Evolutionary conservation across 2,888 invertebrate species (phyloP).

Genomic region (Agrilus mali): DNA sequence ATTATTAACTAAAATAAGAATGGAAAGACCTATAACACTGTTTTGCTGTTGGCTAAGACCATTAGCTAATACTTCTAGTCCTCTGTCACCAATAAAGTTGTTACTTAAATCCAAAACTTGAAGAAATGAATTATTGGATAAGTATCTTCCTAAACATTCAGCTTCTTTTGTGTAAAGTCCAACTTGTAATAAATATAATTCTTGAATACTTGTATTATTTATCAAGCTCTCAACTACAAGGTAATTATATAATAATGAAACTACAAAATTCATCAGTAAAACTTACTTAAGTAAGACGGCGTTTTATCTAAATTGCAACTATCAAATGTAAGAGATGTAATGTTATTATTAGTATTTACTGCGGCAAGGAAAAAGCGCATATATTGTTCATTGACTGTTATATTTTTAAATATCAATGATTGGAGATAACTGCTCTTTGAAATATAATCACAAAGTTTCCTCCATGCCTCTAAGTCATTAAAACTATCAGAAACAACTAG

Average conservation of each 20-base stretch:
- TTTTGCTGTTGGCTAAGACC: conserved; percentile 23
- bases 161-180: conserved; percentile 30
- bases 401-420: conserved; percentile 21
- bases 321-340: conserved; percentile 27
- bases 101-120: conserved; percentile 29
- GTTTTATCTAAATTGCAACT: conserved; percentile 22
- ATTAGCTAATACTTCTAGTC: conserved; percentile 26
- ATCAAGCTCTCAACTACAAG: conserved; percentile 26
- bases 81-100: conserved; percentile 29
- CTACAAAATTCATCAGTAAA: conserved; percentile 2
- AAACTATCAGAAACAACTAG: conserved; percentile 24
- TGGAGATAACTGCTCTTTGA: not conserved
- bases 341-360: conserved; percentile 22
- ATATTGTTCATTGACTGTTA: conserved; percentile 23
- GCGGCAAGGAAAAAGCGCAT: conserved; percentile 19
- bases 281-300: conserved; percentile 26
- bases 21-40: conserved; percentile 20
- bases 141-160: conserved; percentile 23
- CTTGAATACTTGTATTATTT: conserved; percentile 22
- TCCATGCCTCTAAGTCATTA: conserved; percentile 26
- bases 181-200: conserved; percentile 27
- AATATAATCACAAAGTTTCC: not conserved
- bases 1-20: conserved; percentile 28
- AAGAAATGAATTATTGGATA: conserved; percentile 23
- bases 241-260: not conserved